Evolutionary conservation across 2,888 invertebrate genomes (phyloP).

Genomic region (Entomobrya proxima): DNA sequence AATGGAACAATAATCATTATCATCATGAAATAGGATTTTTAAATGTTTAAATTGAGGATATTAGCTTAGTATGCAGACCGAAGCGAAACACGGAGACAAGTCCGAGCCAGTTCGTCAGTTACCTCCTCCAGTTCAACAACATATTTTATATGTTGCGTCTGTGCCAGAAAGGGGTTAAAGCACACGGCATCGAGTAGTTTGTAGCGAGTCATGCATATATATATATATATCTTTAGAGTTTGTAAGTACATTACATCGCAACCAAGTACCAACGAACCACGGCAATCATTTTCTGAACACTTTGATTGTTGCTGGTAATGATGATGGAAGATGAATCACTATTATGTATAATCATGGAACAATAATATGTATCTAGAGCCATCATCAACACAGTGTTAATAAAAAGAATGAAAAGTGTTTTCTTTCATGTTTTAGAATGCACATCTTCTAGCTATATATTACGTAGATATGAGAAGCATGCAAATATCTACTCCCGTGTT

Average conservation of each 20-base stretch:
- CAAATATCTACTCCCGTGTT: too few relatives aligned
- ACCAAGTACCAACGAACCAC: too few relatives aligned
- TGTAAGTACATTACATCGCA: background rate
- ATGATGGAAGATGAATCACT: conserved; percentile 58
- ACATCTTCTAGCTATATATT: background rate
- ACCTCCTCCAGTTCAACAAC: background rate
- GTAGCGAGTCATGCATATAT: conserved; percentile 19
- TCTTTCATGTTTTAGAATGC: conserved; percentile 20
- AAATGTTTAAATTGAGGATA: conserved; percentile 58
- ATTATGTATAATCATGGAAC: conserved; percentile 61
- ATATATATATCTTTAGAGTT: background rate
- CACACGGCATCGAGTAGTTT: conserved; percentile 24
- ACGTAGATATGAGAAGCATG: background rate
- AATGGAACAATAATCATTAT: conserved; percentile 28
- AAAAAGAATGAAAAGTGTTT: conserved; percentile 6
- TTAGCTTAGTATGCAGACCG: conserved; percentile 66
- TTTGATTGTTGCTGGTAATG: conserved; percentile 52
- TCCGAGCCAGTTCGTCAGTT: background rate
- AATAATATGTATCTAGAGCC: conserved; percentile 54
- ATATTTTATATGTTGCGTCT: background rate
- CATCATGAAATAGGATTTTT: conserved; percentile 25
- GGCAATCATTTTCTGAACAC: conserved; percentile 9
- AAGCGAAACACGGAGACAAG: conserved; percentile 53
- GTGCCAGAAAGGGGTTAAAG: background rate
- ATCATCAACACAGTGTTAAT: conserved; percentile 14